phyloP scores from a whole-genome alignment of 2,797 vertebrate species.

The Sebastes elongatus region DNA sequence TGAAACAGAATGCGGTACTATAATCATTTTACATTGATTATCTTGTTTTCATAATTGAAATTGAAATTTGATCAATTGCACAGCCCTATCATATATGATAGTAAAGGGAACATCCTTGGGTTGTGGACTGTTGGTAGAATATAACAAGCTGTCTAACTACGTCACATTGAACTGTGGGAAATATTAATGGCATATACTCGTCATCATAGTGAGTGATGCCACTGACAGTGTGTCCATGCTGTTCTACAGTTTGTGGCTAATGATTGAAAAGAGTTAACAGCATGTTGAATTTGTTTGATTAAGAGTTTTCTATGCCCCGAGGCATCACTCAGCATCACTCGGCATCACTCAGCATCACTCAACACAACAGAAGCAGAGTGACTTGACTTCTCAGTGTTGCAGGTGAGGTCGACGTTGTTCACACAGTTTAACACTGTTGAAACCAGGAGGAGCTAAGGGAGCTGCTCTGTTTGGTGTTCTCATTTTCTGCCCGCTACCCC shows the following conservation, averaged over 20 bases:
- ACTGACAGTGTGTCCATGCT: neutral
- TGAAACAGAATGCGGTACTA: too few relatives aligned
- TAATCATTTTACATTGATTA: too few relatives aligned
- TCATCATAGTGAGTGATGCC: neutral
- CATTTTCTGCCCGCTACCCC: constrained; percentile 54
- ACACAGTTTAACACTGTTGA: neutral
- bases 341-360: neutral
- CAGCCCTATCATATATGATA: too few relatives aligned
- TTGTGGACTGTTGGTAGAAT: neutral
- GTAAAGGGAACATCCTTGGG: neutral
- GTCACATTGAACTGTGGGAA: neutral
- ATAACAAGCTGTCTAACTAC: neutral
- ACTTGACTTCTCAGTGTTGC: neutral
- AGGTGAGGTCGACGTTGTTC: neutral
- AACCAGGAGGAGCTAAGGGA: constrained; percentile 29
- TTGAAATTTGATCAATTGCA: too few relatives aligned
- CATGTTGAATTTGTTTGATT: neutral
- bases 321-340: neutral
- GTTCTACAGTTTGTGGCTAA: neutral
- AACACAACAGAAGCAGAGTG: neutral
- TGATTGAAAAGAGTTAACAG: neutral
- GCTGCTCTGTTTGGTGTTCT: constrained; percentile 54
- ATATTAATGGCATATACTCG: neutral
- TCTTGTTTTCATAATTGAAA: too few relatives aligned
- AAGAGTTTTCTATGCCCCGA: neutral